phyloP scores from a whole-genome alignment of 2,113 vertebrate genomes.

The Zonotrichia leucophrys region DNA sequence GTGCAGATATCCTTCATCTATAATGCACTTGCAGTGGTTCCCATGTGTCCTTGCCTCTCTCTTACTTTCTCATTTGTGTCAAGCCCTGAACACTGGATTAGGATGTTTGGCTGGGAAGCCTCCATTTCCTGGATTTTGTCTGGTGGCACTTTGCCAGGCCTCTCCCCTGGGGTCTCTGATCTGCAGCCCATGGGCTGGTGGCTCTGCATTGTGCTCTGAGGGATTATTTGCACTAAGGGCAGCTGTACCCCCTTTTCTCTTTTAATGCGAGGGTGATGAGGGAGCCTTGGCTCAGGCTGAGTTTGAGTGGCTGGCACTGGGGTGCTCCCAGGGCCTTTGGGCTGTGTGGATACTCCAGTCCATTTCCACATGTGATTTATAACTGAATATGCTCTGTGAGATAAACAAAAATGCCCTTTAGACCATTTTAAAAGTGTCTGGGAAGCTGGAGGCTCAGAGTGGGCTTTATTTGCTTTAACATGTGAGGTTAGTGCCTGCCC shows the following conservation, averaged over 20 bases:
- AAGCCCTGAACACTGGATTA: not conserved
- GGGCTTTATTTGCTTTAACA: not conserved
- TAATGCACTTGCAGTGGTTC: not conserved
- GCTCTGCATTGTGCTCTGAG: not conserved
- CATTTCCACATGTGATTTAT: accelerated
- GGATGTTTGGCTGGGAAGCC: not conserved
- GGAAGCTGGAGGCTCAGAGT: not conserved
- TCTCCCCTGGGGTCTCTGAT: not conserved
- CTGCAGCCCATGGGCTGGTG: accelerated
- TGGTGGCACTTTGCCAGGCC: not conserved
- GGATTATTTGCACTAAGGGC: not conserved
- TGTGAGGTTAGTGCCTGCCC: not conserved
- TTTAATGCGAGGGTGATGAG: not conserved
- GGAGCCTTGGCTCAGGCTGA: not conserved
- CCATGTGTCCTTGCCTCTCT: not conserved
- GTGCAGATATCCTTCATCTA: not conserved
- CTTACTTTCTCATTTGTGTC: not conserved
- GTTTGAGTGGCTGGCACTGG: not conserved
- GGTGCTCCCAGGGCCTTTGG: not conserved
- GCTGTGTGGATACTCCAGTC: not conserved
- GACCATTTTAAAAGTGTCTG: not conserved
- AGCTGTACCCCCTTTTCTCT: not conserved
- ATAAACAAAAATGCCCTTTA: not conserved
- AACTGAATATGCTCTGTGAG: not conserved
- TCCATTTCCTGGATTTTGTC: not conserved